Conservation (phyloP, 2,888 invertebrate genomes). For the Melanotus villosus region DNA sequence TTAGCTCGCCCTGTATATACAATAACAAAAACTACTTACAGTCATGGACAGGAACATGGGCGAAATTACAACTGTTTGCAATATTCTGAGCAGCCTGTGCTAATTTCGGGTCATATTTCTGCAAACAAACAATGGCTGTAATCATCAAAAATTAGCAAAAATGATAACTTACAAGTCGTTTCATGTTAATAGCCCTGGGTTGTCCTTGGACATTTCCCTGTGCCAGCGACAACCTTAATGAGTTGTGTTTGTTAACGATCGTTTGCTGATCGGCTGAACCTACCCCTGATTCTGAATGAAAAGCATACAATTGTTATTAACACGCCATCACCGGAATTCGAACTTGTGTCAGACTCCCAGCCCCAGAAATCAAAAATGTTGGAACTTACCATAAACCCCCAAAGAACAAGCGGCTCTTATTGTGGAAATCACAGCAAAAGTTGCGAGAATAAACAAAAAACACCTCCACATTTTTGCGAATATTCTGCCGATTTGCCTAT, state of each 20-base stretch:
- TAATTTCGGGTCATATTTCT: constrained; percentile 53
- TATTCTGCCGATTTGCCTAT: too few species aligned
- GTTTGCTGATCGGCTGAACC: constrained; percentile 77
- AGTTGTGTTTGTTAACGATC: constrained; percentile 84
- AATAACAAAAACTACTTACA: constrained; percentile 48
- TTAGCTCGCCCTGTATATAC: too few species aligned
- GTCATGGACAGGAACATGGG: constrained; percentile 51
- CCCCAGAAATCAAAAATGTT: too few species aligned
- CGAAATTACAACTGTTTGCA: constrained; percentile 51
- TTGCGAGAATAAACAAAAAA: too few species aligned
- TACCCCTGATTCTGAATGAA: constrained; percentile 72
- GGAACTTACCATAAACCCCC: too few species aligned
- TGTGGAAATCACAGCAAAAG: too few species aligned
- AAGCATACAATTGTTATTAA: too few species aligned
- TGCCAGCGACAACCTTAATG: constrained; percentile 80
- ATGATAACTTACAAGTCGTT: constrained; percentile 77
- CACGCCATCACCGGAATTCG: too few species aligned
- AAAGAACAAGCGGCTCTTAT: too few species aligned
- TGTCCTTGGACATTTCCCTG: constrained; percentile 81
- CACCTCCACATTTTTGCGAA: too few species aligned
- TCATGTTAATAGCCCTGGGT: constrained; percentile 84
- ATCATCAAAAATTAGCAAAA: not conserved
- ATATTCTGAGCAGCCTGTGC: constrained; percentile 54
- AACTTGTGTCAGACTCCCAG: too few species aligned
- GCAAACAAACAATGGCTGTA: constrained; percentile 5